Evolutionary conservation across 1,140 invertebrate species (phyloP), one percentile per base, ranked within the genome.

Genomic region (Cyclina sinensis): DNA sequence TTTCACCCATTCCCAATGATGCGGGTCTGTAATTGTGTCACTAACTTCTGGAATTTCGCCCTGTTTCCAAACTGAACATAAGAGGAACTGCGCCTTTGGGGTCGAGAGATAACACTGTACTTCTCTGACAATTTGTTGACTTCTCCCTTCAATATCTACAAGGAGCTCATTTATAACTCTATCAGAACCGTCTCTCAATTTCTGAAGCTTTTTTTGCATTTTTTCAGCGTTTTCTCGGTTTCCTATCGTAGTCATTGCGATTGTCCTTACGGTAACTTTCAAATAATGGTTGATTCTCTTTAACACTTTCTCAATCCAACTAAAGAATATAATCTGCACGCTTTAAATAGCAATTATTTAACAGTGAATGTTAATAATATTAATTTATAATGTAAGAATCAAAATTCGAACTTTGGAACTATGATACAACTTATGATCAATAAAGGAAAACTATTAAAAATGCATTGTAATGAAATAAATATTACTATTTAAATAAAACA

Each of bases 241-340:
- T 30, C 92, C 90, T 18, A 88, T 83, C 27, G 91, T 79, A 1
- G 88, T 82, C 37, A 57, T 57, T 24, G 48, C 86, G 14, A 92
- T 86, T 27, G 88, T 78, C 30, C 76, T 88, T 30, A 91, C 85
- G 21, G 91, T 89, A 0, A 87, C 85, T 30, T 85, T 88, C 35
- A 91, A 39, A 57, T 89, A 81, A 37, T 80, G 81, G 2, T 89
- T 81, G 27, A 86, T 68, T 16, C 85, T 74, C 14, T 89, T 82
- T 0, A 94, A 68, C 1, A 93, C 46, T 3, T 87, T 78, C 21
- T 93, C 91, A n/a, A 93, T 62, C 93, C 93, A 94, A 5, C 93
- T 94, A 88, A 21, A 27, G 27, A 43, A n/a, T n/a, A n/a, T n/a
- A n/a, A n/a, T n/a, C n/a, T n/a, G n/a, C n/a, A n/a, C n/a, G n/a